Evolutionary conservation across 2,888 invertebrate species (phyloP).

Genomic region (Himalopsyche anomala): DNA sequence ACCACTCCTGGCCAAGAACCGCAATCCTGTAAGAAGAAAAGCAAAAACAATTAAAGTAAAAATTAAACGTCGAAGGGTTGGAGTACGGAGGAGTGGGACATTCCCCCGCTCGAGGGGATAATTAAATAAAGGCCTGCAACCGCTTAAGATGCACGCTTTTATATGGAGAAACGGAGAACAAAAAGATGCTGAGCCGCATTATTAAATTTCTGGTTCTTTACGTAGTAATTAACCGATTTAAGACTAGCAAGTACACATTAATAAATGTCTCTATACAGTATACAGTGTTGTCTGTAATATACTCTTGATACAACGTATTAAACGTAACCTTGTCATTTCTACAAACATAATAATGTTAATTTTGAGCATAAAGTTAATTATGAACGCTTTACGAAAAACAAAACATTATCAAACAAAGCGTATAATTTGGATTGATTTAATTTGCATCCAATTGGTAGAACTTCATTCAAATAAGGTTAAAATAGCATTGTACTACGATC

Average conservation of each 20-base stretch:
- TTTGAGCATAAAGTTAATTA: too few species aligned
- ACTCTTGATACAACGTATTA: background rate
- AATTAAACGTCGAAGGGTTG: background rate
- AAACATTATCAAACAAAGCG: too few species aligned
- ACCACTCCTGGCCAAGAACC: background rate
- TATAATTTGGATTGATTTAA: too few species aligned
- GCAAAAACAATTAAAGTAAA: background rate
- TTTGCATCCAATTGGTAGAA: too few species aligned
- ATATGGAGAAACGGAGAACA: slow-evolving; percentile 13
- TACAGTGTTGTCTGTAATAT: background rate
- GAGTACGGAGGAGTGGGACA: slow-evolving; percentile 16
- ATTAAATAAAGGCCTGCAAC: slow-evolving; percentile 17
- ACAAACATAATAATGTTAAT: too few species aligned
- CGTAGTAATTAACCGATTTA: background rate
- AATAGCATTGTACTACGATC: too few species aligned
- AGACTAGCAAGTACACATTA: background rate
- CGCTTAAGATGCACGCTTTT: background rate
- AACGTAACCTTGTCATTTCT: too few species aligned
- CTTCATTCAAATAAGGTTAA: too few species aligned
- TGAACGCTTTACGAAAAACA: too few species aligned
- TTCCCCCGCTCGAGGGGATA: slow-evolving; percentile 26
- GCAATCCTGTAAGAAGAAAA: background rate
- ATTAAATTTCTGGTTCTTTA: background rate
- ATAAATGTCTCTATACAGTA: background rate
- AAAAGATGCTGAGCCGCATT: background rate